Evolutionary conservation across 2,888 invertebrate species (phyloP).

Genomic region (Muscina levida): DNA sequence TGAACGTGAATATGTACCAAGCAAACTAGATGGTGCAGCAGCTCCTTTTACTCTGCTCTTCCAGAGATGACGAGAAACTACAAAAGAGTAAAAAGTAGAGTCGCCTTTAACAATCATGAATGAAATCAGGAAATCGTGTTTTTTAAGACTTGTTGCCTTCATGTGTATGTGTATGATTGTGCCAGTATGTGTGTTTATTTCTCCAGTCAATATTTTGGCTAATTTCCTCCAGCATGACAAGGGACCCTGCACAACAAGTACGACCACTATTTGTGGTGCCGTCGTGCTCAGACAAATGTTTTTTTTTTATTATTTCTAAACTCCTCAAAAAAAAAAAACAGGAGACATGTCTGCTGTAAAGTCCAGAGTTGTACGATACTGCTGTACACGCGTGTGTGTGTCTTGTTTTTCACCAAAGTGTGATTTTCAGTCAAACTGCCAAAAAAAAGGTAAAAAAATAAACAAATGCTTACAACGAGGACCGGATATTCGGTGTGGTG

Average conservation of each 20-base stretch:
- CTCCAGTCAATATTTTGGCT: slow-evolving; percentile 47
- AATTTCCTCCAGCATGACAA: slow-evolving; percentile 64
- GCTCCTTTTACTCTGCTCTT: not conserved
- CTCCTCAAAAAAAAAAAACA: slow-evolving; percentile 14
- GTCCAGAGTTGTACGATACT: not conserved
- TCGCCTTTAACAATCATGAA: slow-evolving; percentile 65
- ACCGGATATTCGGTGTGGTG: no score
- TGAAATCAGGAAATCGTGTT: slow-evolving; percentile 68
- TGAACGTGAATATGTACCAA: slow-evolving; percentile 66
- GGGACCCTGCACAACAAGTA: slow-evolving; percentile 21
- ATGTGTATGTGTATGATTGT: not conserved
- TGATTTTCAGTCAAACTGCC: not conserved
- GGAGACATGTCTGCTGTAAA: slow-evolving; percentile 60
- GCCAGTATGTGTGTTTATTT: slow-evolving; percentile 5
- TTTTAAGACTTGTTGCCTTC: slow-evolving; percentile 10
- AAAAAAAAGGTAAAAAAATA: no score
- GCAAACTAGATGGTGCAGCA: slow-evolving; percentile 41
- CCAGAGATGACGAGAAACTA: slow-evolving; percentile 16
- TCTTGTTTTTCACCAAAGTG: slow-evolving; percentile 4
- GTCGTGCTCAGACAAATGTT: not conserved
- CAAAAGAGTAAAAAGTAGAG: slow-evolving; percentile 6
- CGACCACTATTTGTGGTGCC: not conserved
- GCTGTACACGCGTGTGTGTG: not conserved
- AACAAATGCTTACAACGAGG: no score
- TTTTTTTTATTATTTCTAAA: not conserved